Base-by-base conservation (phyloP, 2,797 vertebrate species). In the Lycodopsis pacificus region DNA sequence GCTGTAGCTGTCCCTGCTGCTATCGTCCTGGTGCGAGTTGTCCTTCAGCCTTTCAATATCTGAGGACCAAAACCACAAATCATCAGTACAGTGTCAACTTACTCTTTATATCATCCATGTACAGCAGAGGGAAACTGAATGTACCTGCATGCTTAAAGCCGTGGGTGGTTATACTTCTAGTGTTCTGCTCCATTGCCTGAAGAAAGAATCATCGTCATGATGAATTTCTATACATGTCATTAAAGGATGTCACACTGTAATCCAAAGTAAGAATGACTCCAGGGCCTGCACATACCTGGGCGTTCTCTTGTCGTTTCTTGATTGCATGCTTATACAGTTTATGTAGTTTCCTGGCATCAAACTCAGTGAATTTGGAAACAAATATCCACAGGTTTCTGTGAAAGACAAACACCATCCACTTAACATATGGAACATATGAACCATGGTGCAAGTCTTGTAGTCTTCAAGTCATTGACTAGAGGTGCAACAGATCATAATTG, bases 291-390 rank as follows among this genome's bases (percentile, higher is more conserved):
- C 90, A 40, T 95, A 99, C 98, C 97, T 98, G 97, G 82, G 95
- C 96, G 1, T 91, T 96, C 85, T 99, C 98, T 61, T 98, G 98
- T 17, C 98, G 96, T 91, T 99, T 99, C 95, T 99, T 99, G 92
- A 99, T 99, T 74, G 98, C 98, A 71, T 99, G 98, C 80, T 99
- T 99, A 87, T 99, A 99, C 14, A 99, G 92, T 80, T 99, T 99
- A 88, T 99, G 98, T 76, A 99, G 91, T 77, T 99, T 99, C 88
- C 98, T 97, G 83, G 98, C 98, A 87, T 99, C 98, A 90, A 99
- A 99, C 92, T 99, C 98, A 0, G 98, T 99, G 94, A 99, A 99
- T 88, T 99, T 99, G 19, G 98, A 99, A 73, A 99, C 98, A 93
- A 99, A 99, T 93, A 99, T 99, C 98, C 98, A 99, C 80, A 99